A percentile compares a stretch with the other conserved stretches of the same genome.
phyloP scores from a whole-genome alignment of 2,797 vertebrate species.

The Phataginus tricuspis region DNA sequence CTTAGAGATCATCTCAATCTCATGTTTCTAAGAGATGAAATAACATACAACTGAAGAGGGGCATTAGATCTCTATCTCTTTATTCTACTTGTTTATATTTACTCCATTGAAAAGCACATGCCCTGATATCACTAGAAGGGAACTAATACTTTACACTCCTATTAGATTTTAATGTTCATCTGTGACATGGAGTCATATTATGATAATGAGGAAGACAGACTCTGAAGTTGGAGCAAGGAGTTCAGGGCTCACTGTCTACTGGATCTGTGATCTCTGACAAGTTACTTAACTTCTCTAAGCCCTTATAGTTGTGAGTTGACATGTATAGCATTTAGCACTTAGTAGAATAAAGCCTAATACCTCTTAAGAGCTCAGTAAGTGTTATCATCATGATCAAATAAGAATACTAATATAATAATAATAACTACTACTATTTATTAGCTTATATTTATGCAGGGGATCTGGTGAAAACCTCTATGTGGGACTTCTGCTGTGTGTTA shows the following conservation, averaged over 20 bases:
- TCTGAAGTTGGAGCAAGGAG: neutral
- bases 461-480: constrained; percentile 12
- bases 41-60: neutral
- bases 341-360: neutral
- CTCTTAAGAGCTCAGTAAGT: neutral
- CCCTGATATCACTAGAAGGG: neutral
- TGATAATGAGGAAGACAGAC: neutral
- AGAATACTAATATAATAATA: neutral
- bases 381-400: constrained; percentile 2
- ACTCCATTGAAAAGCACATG: neutral
- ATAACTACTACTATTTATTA: neutral
- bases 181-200: neutral
- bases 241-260: neutral
- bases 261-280: neutral
- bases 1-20: neutral
- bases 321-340: neutral
- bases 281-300: neutral
- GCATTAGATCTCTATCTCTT: neutral
- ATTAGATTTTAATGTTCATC: neutral
- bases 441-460: constrained; percentile 27
- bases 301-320: neutral
- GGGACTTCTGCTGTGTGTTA: neutral
- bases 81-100: neutral
- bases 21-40: neutral
- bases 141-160: neutral